These are phyloP conservation scores for Typhlichthys eigenmanni DNA, from an alignment of 2,797 vertebrate species.

Conservation along the genomic window DNA sequence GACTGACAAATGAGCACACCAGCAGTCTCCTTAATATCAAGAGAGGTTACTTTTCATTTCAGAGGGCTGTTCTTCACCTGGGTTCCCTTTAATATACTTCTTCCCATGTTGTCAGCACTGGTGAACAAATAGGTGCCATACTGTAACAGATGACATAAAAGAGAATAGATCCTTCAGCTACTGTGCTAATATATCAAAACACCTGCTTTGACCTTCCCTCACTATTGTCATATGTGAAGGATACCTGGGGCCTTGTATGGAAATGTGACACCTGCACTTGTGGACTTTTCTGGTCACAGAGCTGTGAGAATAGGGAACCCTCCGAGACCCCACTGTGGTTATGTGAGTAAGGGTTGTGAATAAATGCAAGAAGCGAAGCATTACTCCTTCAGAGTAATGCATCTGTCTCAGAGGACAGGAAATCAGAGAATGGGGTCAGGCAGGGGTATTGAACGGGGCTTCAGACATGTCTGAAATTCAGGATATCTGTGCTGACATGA, in stretches of 20 bases:
- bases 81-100: constrained; percentile 20
- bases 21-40: constrained; percentile 32
- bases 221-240: constrained; percentile 44
- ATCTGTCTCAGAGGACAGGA: constrained; percentile 54
- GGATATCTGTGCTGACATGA: constrained; percentile 73
- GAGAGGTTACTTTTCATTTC: constrained; percentile 35
- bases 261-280: constrained; percentile 55
- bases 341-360: constrained; percentile 42
- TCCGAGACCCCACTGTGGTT: constrained; percentile 48
- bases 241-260: constrained; percentile 47
- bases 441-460: constrained; percentile 68
- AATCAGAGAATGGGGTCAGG: constrained; percentile 64
- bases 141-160: not conserved
- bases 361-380: constrained; percentile 32
- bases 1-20: constrained; percentile 43
- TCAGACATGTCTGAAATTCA: constrained; percentile 74
- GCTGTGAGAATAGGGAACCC: constrained; percentile 45
- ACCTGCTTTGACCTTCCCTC: constrained; percentile 48
- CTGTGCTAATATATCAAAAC: constrained; percentile 48
- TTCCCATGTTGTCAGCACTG: constrained; percentile 4
- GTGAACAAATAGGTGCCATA: constrained; percentile 14
- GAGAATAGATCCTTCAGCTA: constrained; percentile 43
- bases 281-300: constrained; percentile 51
- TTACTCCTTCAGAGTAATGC: constrained; percentile 47
- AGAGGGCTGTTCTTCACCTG: constrained; percentile 11